A percentile compares a stretch with the other conserved stretches of the same genome.
These are phyloP conservation scores for Drosophila takahashii DNA, from an alignment of 1,140 invertebrate species.

Conservation along the genomic window DNA sequence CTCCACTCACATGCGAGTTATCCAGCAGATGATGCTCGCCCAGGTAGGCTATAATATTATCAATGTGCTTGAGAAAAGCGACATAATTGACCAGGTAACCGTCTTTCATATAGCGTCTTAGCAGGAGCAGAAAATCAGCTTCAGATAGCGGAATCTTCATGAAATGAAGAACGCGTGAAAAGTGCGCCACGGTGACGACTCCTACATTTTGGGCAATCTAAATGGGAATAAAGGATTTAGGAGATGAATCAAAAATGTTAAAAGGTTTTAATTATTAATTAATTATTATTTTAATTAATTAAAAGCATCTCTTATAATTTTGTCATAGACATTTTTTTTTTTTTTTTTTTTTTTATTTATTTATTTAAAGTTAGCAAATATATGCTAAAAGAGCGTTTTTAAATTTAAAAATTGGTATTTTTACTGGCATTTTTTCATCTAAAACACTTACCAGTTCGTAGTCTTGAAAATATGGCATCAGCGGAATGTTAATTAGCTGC, in stretches of 20 bases:
- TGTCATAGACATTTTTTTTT: no score
- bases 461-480: slow-evolving; percentile 90
- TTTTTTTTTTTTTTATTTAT: no score
- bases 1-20: slow-evolving; percentile 61
- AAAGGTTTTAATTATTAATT: no score
- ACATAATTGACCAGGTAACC: slow-evolving; percentile 90
- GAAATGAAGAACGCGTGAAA: slow-evolving; percentile 89
- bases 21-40: slow-evolving; percentile 61
- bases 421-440: background rate
- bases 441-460: slow-evolving; percentile 87
- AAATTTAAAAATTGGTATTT: background rate
- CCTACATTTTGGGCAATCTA: slow-evolving; percentile 90
- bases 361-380: no score
- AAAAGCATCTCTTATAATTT: no score
- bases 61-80: slow-evolving; percentile 88
- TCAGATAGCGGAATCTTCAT: slow-evolving; percentile 87
- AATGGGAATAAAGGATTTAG: background rate
- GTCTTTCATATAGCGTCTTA: slow-evolving; percentile 89
- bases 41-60: slow-evolving; percentile 86
- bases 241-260: no score
- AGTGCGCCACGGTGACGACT: slow-evolving; percentile 89
- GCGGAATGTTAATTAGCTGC: slow-evolving; percentile 85
- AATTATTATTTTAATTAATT: no score
- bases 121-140: slow-evolving; percentile 88
- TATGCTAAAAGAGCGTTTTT: no score